phyloP scores from a whole-genome alignment of 2,113 vertebrate species.

The Mobula birostris region DNA sequence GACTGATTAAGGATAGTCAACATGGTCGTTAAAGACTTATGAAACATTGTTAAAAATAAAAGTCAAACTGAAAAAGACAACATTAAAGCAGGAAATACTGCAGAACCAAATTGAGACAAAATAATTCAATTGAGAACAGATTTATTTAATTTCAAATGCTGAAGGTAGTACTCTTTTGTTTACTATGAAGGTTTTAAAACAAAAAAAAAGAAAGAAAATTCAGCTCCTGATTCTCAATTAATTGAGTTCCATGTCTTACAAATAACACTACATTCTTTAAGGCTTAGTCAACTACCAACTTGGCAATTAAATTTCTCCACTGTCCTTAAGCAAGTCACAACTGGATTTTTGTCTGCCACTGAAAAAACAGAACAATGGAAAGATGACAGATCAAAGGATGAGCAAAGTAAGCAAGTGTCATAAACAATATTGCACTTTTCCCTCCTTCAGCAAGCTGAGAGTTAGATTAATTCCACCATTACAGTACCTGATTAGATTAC shows the following conservation, averaged over 20 bases:
- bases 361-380: not conserved
- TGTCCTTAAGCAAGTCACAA: not conserved
- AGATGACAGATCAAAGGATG: not conserved
- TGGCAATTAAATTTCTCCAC: not conserved
- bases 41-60: not conserved
- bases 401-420: not conserved
- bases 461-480: not conserved
- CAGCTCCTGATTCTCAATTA: not conserved
- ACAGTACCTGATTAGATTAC: not conserved
- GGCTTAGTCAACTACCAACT: not conserved
- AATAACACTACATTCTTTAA: not conserved
- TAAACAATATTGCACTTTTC: not conserved
- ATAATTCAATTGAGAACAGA: not conserved
- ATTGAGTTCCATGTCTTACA: not conserved
- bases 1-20: too few relatives aligned
- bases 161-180: not conserved
- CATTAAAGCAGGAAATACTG: not conserved
- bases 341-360: not conserved
- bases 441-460: not conserved
- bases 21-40: not conserved
- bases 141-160: not conserved
- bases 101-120: not conserved
- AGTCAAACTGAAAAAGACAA: not conserved
- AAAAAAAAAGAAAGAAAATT: not conserved
- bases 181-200: not conserved